Base-by-base conservation (phyloP, 2,888 invertebrate genomes). In the Athalia circularis region DNA sequence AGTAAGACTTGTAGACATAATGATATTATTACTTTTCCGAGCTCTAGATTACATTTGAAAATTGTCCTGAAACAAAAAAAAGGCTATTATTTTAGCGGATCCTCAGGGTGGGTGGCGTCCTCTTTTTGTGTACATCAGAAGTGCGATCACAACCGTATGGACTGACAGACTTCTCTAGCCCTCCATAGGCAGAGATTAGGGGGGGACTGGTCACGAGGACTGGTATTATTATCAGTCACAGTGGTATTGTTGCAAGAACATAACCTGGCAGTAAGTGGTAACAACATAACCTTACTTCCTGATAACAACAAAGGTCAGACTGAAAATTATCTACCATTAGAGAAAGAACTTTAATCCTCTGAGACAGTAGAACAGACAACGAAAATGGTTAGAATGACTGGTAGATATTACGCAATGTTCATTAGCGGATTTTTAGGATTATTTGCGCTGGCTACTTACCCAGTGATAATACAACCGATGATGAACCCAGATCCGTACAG, bases 401-500 rank as follows among this genome's bases (percentile, higher is more conserved):
- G 93, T 29, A 92, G 93, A 92, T 91, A 92, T 62, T 93, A 92
- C 84, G 89, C 86, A 7, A 89, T 91, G 2, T 92, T 94, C 79
- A 84, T 94, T 43, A 91, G 92, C 62, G 91, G 92, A 52, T 89
- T 94, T 67, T 89, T 94, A 29, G 93, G 93, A 52, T 82, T 92
- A 3, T 87, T 94, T 78, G 93, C 92, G 78, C 67, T 92, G 7
- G 90, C 92, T 4, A 84, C 93, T 67, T 94, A 94, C 88, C 93
- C 94, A 7, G 92, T 93, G 77, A 92, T 92, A 11, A 91, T 95
- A 79, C 90, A 91, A 67, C 95, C 95, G 5, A 93, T 94, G 92
- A 88, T 94, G 4, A 92, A 95, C 88, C 88, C 93, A 79, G 92
- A 93, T 0, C 90, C 92, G 81, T 95, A 94, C 85, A 94, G 95